Percentiles rank a stretch among this genome's conserved stretches.
Evolutionary conservation across 2,113 vertebrate species (phyloP).

Genomic region (Halichoeres trimaculatus): DNA sequence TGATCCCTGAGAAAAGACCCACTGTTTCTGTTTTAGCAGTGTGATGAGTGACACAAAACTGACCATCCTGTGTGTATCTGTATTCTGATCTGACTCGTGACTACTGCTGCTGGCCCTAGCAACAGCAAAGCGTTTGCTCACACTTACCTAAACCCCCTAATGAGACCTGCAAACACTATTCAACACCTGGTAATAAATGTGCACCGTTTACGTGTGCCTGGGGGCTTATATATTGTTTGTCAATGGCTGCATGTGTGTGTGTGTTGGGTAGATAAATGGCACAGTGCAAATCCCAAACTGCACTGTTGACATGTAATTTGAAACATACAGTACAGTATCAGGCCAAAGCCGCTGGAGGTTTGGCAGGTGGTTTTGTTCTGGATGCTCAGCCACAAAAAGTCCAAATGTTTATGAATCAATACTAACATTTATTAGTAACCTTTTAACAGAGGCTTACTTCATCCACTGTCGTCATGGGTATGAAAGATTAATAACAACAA

Average conservation of each 20-base stretch:
- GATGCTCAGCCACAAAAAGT: not conserved
- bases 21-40: not conserved
- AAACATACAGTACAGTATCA: slow-evolving; percentile 2
- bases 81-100: slow-evolving; percentile 15
- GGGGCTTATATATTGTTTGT: not conserved
- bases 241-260: slow-evolving; percentile 11
- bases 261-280: slow-evolving; percentile 11
- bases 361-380: slow-evolving; percentile 1
- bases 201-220: slow-evolving; percentile 29
- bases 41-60: slow-evolving; percentile 4
- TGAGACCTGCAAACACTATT: slow-evolving; percentile 51
- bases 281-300: slow-evolving; percentile 11
- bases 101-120: slow-evolving; percentile 47
- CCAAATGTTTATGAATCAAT: slow-evolving; percentile 9
- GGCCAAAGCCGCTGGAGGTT: slow-evolving; percentile 10
- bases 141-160: slow-evolving; percentile 76
- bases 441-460: slow-evolving; percentile 12
- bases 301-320: slow-evolving; percentile 22
- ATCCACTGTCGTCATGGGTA: slow-evolving; percentile 22
- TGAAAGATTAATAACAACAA: slow-evolving; percentile 1
- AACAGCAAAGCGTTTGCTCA: slow-evolving; percentile 45
- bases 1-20: not conserved
- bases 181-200: slow-evolving; percentile 53
- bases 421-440: not conserved
- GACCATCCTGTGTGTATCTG: slow-evolving; percentile 6